These are phyloP conservation scores for Periophthalmus modestus DNA, from an alignment of 2,113 vertebrate species.

Conservation along the genomic window DNA sequence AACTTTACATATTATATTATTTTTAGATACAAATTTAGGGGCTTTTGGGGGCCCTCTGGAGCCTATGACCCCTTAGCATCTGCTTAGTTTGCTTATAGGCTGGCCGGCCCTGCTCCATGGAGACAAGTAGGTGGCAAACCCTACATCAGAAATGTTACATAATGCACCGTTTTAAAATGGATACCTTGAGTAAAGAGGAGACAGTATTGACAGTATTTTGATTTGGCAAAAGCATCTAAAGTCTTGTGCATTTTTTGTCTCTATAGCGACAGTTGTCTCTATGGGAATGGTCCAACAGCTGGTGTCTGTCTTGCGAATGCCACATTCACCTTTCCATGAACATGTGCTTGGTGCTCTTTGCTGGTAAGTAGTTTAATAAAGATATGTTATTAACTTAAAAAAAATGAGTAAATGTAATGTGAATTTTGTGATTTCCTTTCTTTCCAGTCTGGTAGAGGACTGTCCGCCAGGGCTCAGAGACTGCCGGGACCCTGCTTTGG, in stretches of 20 bases:
- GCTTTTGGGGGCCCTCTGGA: too few relatives aligned
- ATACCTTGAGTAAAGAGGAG: background rate
- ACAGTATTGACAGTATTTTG: background rate
- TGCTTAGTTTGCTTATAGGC: too few relatives aligned
- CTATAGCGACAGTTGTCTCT: conserved; percentile 81
- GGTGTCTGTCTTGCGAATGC: conserved; percentile 74
- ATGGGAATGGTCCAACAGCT: conserved; percentile 94
- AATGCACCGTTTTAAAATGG: too few relatives aligned
- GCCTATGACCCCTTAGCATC: too few relatives aligned
- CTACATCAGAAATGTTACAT: too few relatives aligned
- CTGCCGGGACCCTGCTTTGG: conserved; percentile 78
- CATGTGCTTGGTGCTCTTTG: conserved; percentile 84
- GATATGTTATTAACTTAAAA: background rate
- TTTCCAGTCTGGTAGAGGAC: conserved; percentile 83
- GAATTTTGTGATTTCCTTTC: background rate
- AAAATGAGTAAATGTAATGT: background rate
- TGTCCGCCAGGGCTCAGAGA: conserved; percentile 81
- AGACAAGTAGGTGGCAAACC: too few relatives aligned
- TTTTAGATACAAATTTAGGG: too few relatives aligned
- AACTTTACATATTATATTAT: too few relatives aligned
- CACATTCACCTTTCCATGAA: conserved; percentile 78
- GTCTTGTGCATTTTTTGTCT: background rate
- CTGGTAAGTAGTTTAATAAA: conserved; percentile 74
- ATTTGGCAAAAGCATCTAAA: background rate
- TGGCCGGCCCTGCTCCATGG: too few relatives aligned